These are phyloP conservation scores for Herpetotheres cachinnans DNA, from an alignment of 2,113 vertebrate genomes.

Conservation along the genomic window DNA sequence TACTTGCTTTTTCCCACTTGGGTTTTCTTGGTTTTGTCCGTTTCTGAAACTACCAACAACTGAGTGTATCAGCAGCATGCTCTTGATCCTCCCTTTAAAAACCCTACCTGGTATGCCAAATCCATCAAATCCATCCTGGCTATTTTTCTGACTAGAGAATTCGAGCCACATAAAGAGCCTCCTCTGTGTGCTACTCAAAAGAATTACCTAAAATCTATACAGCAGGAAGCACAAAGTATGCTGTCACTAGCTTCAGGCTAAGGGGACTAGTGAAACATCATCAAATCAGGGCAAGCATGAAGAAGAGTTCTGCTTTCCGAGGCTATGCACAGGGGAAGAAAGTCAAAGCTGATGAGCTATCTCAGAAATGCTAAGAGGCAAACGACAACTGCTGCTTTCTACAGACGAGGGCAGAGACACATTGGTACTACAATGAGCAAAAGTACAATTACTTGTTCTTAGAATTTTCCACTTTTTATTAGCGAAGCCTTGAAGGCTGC, in stretches of 20 bases:
- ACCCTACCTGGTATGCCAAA: background rate
- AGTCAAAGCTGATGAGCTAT: slow-evolving; percentile 3
- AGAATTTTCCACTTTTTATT: background rate
- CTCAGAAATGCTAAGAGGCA: background rate
- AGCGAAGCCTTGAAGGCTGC: background rate
- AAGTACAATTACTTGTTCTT: background rate
- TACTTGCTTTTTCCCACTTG: background rate
- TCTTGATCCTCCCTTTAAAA: slow-evolving; percentile 24
- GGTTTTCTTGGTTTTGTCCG: background rate
- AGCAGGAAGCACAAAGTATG: background rate
- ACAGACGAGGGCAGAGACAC: background rate
- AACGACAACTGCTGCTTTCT: background rate
- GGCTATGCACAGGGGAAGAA: background rate
- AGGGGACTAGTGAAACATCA: slow-evolving; percentile 20
- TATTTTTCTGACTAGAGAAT: slow-evolving; percentile 43
- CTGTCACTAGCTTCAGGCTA: slow-evolving; percentile 28
- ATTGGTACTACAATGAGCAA: background rate
- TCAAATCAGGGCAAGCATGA: background rate
- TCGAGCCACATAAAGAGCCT: slow-evolving; percentile 18
- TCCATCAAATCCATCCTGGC: slow-evolving; percentile 4
- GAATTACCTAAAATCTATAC: background rate
- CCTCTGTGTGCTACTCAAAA: slow-evolving; percentile 3
- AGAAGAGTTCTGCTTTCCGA: background rate
- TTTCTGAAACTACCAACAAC: background rate
- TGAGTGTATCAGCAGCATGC: background rate